Evolutionary conservation across 2,113 vertebrate species (phyloP).

Genomic region (Lasiurus borealis): DNA sequence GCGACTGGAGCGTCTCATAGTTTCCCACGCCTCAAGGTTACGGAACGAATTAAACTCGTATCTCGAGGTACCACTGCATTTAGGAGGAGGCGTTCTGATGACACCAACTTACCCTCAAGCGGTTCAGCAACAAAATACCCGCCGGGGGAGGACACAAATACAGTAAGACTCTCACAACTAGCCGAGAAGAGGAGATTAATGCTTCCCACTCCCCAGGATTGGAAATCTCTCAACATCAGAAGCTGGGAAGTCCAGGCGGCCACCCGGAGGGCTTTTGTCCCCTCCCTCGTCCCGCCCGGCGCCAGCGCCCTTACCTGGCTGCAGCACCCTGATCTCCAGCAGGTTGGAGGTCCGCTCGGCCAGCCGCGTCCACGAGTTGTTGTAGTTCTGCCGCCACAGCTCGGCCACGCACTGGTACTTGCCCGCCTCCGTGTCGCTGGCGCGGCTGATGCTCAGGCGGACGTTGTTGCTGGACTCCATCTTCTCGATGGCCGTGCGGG

Average conservation of each 20-base stretch:
- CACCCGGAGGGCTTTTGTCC: fast-evolving
- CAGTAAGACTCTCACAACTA: neutral
- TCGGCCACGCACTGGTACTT: slow-evolving; percentile 96
- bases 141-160: neutral
- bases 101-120: neutral
- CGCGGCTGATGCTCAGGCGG: slow-evolving; percentile 94
- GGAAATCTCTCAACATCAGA: neutral
- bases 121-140: neutral
- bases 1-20: no score
- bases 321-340: slow-evolving; percentile 95
- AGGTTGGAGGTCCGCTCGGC: slow-evolving; percentile 96
- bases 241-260: neutral
- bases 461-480: slow-evolving; percentile 95
- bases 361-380: slow-evolving; percentile 93
- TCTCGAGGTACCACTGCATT: neutral
- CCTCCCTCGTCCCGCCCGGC: fast-evolving
- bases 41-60: no score
- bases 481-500: slow-evolving; percentile 95
- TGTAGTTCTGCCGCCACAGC: slow-evolving; percentile 95
- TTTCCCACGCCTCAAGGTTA: no score
- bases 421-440: slow-evolving; percentile 94
- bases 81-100: neutral
- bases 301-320: slow-evolving; percentile 89
- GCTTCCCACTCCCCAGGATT: fast-evolving
- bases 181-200: neutral